Base-by-base conservation (phyloP, 2,797 vertebrate species). In the Poeciliopsis gracilis region DNA sequence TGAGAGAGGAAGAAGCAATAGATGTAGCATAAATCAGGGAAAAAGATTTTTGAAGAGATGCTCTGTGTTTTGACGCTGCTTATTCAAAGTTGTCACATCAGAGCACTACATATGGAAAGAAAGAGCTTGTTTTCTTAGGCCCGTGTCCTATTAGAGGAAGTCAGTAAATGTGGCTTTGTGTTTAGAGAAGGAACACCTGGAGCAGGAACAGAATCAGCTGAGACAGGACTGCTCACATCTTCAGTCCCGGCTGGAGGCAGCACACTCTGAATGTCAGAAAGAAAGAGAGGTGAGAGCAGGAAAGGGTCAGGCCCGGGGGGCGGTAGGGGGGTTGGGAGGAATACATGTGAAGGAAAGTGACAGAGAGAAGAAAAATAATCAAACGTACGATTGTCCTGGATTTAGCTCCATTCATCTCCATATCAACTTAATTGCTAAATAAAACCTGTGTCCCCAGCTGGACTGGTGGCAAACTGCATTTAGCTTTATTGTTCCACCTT, bases 151-250 rank as follows among this genome's bases (percentile, higher is more conserved):
- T 69, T 6, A 6, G 66, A 43, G 66, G 66, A 69, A 11, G 8
- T 25, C 18, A 2, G 20, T 67, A 25, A 67, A 16, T 28, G 23
- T 79, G 25, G 86, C 30, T 81, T n/a, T 83, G 30, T 53, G 45
- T 75, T 43, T 12, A 91, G 91, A 82, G 72, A 88, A 80, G 75
- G 89, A 88, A 7, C 79, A 85, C 1, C 12, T 80, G 5, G 47
- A 9, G 3, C 91, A 95, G 86, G 96, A 97, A 75, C 85, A 96
- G 79, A 95, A 97, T 69, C 94, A 95, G 78, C 86, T 97, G 89
- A 95, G 88, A 72, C 94, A 96, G 92, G 96, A 98, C 46, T 95
- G 96, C 87, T 94, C 94, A 11, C 97, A 99, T 88, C 96, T 98
- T 61, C 94, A 90, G 92, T 94, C 97, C 43, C 95, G 97, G 11